Conservation (phyloP, 2,113 vertebrate genomes). For the Physeter macrocephalus region DNA sequence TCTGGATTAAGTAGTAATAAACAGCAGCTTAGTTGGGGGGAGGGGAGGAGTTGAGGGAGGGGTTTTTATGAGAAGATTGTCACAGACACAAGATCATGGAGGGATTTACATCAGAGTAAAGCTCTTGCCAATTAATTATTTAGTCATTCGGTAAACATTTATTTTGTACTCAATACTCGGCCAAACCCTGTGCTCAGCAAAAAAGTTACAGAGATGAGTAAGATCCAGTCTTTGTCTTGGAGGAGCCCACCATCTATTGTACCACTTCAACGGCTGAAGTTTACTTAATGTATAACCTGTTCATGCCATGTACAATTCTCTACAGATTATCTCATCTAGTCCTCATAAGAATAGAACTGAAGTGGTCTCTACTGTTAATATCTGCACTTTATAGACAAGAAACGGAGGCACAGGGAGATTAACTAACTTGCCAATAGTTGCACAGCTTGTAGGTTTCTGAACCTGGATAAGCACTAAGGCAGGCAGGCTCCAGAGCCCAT, state of each 20-base stretch:
- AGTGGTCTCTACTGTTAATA: neutral
- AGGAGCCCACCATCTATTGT: neutral
- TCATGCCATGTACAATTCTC: neutral
- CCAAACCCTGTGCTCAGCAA: neutral
- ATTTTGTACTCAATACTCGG: neutral
- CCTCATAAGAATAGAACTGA: neutral
- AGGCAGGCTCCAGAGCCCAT: neutral
- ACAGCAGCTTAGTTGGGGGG: neutral
- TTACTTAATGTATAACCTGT: neutral
- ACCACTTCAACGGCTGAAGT: neutral
- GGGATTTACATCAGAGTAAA: neutral
- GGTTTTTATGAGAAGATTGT: neutral
- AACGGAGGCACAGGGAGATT: neutral
- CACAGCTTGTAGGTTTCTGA: neutral
- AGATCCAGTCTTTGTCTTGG: neutral
- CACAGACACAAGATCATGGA: neutral
- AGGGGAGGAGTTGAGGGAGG: neutral
- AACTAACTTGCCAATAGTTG: neutral
- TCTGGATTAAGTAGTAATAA: neutral
- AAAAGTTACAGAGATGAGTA: neutral
- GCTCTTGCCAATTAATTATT: neutral
- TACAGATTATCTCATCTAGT: neutral
- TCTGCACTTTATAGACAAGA: neutral
- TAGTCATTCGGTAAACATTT: neutral
- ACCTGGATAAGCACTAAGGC: neutral